phyloP scores from a whole-genome alignment of 2,113 vertebrate species.

The Caracal caracal region DNA sequence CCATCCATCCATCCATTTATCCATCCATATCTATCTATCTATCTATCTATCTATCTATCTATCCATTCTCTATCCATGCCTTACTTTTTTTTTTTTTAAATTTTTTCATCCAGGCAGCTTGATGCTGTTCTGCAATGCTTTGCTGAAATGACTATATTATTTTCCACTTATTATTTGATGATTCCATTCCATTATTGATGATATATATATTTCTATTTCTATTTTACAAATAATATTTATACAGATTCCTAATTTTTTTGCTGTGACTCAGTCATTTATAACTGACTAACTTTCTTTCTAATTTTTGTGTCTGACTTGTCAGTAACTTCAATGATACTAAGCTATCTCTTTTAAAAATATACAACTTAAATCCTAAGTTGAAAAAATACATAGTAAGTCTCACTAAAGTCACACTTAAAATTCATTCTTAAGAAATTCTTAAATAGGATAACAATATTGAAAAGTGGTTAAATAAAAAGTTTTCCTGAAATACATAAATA shows the following conservation, averaged over 20 bases:
- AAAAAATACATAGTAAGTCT: neutral
- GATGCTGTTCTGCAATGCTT: neutral
- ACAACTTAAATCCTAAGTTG: neutral
- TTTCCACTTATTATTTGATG: neutral
- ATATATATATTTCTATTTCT: neutral
- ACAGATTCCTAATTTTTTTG: neutral
- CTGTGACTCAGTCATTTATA: neutral
- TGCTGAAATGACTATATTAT: neutral
- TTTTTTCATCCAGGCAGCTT: neutral
- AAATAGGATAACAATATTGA: neutral
- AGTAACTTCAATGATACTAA: neutral
- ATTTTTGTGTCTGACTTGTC: neutral
- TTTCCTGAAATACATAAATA: neutral
- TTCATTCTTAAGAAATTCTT: neutral
- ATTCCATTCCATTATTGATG: constrained; percentile 11
- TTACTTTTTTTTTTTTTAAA: neutral
- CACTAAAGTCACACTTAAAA: neutral
- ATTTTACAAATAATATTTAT: constrained; percentile 21
- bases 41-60: neutral
- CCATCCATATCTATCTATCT: no score
- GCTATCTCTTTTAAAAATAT: neutral
- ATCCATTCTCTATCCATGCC: no score
- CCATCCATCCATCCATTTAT: neutral
- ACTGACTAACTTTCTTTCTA: neutral
- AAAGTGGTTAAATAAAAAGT: neutral